Conservation (phyloP, 2,113 vertebrate species). For the Phrynosoma platyrhinos region DNA sequence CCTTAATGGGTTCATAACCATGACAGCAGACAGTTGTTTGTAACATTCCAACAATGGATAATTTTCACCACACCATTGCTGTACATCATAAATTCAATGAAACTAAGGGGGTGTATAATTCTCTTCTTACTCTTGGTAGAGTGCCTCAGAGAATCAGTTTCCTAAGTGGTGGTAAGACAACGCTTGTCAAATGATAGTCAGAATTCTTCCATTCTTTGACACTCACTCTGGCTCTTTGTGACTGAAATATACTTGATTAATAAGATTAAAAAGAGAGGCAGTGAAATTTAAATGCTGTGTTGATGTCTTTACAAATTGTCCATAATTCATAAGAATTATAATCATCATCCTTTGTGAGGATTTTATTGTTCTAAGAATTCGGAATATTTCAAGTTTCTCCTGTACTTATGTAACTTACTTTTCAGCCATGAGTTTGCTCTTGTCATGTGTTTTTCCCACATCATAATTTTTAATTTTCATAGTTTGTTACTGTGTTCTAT, state of each 20-base stretch:
- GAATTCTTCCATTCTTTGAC: background rate
- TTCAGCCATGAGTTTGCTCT: background rate
- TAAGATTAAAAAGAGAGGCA: background rate
- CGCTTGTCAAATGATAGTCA: background rate
- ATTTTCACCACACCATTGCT: background rate
- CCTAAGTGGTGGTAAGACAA: background rate
- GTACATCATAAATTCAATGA: background rate
- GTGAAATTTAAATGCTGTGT: background rate
- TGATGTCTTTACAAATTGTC: background rate
- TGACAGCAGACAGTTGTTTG: background rate
- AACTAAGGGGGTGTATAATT: background rate
- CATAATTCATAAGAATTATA: background rate
- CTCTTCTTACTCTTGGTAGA: background rate
- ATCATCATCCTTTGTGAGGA: conserved; percentile 3
- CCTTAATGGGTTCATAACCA: background rate
- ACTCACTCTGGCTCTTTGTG: background rate
- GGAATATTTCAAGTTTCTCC: background rate
- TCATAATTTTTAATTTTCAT: background rate
- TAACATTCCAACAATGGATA: background rate
- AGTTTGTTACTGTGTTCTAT: background rate
- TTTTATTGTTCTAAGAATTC: background rate
- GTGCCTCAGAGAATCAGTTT: background rate
- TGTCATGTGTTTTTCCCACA: background rate
- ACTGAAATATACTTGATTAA: background rate
- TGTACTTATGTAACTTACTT: background rate